Conservation (phyloP, 2,888 invertebrate genomes). For the Ornithoptera alexandrae region DNA sequence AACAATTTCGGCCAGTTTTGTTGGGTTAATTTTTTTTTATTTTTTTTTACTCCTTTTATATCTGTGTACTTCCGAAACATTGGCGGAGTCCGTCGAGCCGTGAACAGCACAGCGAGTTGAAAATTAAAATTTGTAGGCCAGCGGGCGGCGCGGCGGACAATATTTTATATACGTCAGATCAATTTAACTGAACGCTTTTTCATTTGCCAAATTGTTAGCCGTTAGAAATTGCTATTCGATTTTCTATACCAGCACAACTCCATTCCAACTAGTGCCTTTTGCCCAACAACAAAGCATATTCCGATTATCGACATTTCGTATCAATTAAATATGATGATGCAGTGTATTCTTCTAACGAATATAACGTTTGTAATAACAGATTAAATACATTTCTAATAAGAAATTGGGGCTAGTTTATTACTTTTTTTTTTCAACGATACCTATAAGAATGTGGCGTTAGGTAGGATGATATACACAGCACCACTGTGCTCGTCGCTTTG, state of each 20-base stretch:
- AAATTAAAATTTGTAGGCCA: slow-evolving; percentile 58
- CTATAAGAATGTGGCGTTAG: too few species aligned
- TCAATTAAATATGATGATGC: slow-evolving; percentile 1
- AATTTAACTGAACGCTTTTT: slow-evolving; percentile 27
- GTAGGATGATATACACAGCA: too few species aligned
- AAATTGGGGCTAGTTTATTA: too few species aligned
- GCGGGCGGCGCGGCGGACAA: slow-evolving; percentile 28
- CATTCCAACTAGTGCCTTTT: not conserved
- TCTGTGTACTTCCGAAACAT: slow-evolving; percentile 50
- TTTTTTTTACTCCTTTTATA: slow-evolving; percentile 38
- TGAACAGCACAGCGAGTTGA: slow-evolving; percentile 52
- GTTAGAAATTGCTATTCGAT: slow-evolving; percentile 16
- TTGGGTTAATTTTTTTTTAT: too few species aligned
- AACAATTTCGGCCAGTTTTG: slow-evolving; percentile 43
- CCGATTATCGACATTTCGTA: not conserved
- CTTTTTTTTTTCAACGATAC: too few species aligned
- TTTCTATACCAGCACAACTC: not conserved
- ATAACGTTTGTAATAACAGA: too few species aligned
- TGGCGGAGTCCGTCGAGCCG: slow-evolving; percentile 48
- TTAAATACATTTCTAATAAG: too few species aligned
- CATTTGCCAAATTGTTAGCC: slow-evolving; percentile 20
- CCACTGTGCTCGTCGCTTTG: too few species aligned
- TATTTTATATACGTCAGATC: slow-evolving; percentile 30
- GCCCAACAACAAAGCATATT: not conserved
- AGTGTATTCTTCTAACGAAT: not conserved